A percentile compares a stretch with the other conserved stretches of the same genome.
Evolutionary conservation across 2,888 invertebrate species (phyloP).

Genomic region (Agapostemon virescens): DNA sequence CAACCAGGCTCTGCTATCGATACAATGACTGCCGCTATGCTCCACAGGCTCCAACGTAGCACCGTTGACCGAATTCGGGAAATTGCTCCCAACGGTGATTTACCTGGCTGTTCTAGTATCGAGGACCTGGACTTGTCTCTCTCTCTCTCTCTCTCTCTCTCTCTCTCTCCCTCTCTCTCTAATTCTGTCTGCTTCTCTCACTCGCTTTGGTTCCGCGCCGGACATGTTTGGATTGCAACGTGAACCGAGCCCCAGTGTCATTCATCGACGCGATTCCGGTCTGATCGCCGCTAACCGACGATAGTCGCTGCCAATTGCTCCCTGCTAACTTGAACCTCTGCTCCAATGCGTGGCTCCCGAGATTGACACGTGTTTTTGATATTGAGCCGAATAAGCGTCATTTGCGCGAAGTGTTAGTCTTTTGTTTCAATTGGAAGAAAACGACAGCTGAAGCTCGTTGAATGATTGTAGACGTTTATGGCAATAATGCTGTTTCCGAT

Average conservation of each 20-base stretch:
- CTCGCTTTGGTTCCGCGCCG: neutral
- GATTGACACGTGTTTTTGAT: neutral
- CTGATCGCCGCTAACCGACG: neutral
- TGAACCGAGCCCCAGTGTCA: neutral
- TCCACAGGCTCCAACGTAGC: slow-evolving; percentile 34
- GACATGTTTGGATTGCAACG: neutral
- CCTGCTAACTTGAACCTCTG: neutral
- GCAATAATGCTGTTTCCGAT: too few species aligned
- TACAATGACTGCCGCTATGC: slow-evolving; percentile 57
- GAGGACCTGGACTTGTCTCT: neutral
- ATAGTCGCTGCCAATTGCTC: neutral
- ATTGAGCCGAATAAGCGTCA: too few species aligned
- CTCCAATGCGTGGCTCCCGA: neutral
- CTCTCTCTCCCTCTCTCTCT: too few species aligned
- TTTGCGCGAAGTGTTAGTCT: too few species aligned
- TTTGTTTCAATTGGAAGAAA: too few species aligned
- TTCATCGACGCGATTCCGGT: neutral
- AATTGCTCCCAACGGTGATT: slow-evolving; percentile 34
- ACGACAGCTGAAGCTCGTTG: too few species aligned
- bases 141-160: neutral
- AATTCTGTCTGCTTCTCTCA: too few species aligned
- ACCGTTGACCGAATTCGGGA: slow-evolving; percentile 45
- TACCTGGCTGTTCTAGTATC: slow-evolving; percentile 25
- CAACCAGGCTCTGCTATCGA: slow-evolving; percentile 32
- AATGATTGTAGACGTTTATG: too few species aligned